A percentile compares a stretch with the other conserved stretches of the same genome.
These are phyloP conservation scores for Leptodirus hochenwartii DNA, from an alignment of 2,888 invertebrate genomes.

Conservation along the genomic window DNA sequence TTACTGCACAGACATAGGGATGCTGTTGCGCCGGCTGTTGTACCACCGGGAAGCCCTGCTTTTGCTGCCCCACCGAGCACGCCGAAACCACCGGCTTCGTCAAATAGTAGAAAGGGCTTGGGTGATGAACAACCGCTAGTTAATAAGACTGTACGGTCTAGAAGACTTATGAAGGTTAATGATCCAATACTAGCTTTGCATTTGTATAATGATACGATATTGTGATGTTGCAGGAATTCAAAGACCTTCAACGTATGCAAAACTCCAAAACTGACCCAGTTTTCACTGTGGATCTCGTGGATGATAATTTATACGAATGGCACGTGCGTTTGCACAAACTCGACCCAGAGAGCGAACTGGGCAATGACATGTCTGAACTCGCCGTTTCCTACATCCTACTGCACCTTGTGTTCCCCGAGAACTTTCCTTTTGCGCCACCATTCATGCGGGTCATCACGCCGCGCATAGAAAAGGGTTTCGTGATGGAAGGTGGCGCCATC, in stretches of 20 bases:
- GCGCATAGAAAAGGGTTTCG: slow-evolving; percentile 54
- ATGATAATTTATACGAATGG: slow-evolving; percentile 80
- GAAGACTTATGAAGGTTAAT: slow-evolving; percentile 78
- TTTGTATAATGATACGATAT: no score
- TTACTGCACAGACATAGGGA: slow-evolving; percentile 23
- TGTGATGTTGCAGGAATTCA: no score
- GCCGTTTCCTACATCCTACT: slow-evolving; percentile 56
- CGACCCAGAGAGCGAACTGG: slow-evolving; percentile 68
- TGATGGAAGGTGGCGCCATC: slow-evolving; percentile 82
- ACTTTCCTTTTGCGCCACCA: slow-evolving; percentile 78
- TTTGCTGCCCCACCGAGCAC: slow-evolving; percentile 29
- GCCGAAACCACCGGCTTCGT: slow-evolving; percentile 9
- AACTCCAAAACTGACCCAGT: slow-evolving; percentile 48
- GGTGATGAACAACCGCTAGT: slow-evolving; percentile 23
- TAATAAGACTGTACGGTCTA: slow-evolving; percentile 47
- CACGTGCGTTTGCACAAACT: slow-evolving; percentile 64
- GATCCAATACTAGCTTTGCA: no score
- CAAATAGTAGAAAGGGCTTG: slow-evolving; percentile 6
- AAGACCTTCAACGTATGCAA: slow-evolving; percentile 60
- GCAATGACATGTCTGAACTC: slow-evolving; percentile 62
- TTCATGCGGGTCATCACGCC: slow-evolving; percentile 50
- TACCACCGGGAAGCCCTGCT: slow-evolving; percentile 24
- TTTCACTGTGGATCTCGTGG: slow-evolving; percentile 69
- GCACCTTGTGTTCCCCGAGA: slow-evolving; percentile 70
- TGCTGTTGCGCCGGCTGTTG: slow-evolving; percentile 23